Evolutionary conservation across 2,888 invertebrate species (phyloP), one percentile per base, ranked within the genome.

Genomic region (Drosophila fungiperda): DNA sequence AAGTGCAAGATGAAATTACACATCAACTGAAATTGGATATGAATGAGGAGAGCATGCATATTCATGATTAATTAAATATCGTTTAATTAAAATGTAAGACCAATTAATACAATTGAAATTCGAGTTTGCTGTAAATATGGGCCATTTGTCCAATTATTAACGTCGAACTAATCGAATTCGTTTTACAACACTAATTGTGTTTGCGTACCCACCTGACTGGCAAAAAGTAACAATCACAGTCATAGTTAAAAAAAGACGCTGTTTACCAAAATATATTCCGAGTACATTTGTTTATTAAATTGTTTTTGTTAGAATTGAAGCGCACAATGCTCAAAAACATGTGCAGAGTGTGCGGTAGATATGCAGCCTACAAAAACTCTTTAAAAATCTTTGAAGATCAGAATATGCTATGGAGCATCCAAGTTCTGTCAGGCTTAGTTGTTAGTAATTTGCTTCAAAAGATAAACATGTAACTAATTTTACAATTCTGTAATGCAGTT

Each of bases 31-130:
- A 84, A 59, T 50, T 80, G 59, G 87, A 87, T 61, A 89, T 89
- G 73, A 87, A 84, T 38, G 84, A 84, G 40, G 84, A 84, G 36
- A 89, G 89, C n/a, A 68, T 84, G 65, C 84, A 83, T 38, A 72
- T 84, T 67, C 82, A 87, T 54, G 80, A 82, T 61, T 80, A 79
- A 69, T 35, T n/a, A n/a, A 35, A 29, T 29, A 49, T 15, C 26
- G 49, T 53, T 15, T 23, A 45, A 23, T 15, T 49, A 6, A 62
- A 35, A 53, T 61, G 48, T 45, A 4, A 45, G 4, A 23, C 20
- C 8, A 23, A 23, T 17, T 55, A 75, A 63, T 67, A 76, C 62
- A 57, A 45, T 66, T 49, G 40, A 64, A 40, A 32, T 17, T 45
- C 55, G 38, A 53, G 3, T 20, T 15, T 12, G 7, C 12, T 1